phyloP scores from a whole-genome alignment of 2,888 invertebrate genomes.

The Chymomyza fuscimana region DNA sequence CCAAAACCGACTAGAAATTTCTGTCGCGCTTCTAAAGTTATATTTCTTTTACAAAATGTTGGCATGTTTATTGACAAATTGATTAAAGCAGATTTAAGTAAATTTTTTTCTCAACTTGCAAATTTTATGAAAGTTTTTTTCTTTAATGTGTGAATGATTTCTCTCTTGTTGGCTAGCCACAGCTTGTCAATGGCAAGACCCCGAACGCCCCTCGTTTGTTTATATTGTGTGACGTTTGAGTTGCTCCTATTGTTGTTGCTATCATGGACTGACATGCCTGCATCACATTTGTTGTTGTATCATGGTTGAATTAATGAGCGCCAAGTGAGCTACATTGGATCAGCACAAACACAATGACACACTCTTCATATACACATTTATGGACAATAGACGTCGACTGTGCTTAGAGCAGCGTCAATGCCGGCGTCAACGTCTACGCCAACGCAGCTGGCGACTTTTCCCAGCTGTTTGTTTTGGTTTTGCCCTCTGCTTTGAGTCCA shows the following conservation, averaged over 20 bases:
- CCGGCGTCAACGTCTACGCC: not conserved
- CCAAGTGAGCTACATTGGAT: constrained; percentile 58
- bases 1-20: no score
- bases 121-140: no score
- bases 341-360: constrained; percentile 28
- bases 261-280: not conserved
- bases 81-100: no score
- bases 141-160: not conserved
- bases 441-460: not conserved
- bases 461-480: constrained; percentile 31
- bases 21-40: no score
- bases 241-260: not conserved
- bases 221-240: not conserved
- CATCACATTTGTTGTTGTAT: constrained; percentile 1
- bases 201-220: not conserved
- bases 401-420: constrained; percentile 1
- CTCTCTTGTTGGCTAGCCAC: not conserved
- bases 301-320: constrained; percentile 47
- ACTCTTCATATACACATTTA: constrained; percentile 20
- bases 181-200: not conserved
- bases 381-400: constrained; percentile 24
- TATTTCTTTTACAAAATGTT: no score
- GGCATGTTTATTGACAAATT: no score
- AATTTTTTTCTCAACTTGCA: no score
- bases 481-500: constrained; percentile 8